Evolutionary conservation across 2,113 vertebrate species (phyloP), one percentile per base, ranked within the genome.

Genomic region (Mesocricetus auratus): DNA sequence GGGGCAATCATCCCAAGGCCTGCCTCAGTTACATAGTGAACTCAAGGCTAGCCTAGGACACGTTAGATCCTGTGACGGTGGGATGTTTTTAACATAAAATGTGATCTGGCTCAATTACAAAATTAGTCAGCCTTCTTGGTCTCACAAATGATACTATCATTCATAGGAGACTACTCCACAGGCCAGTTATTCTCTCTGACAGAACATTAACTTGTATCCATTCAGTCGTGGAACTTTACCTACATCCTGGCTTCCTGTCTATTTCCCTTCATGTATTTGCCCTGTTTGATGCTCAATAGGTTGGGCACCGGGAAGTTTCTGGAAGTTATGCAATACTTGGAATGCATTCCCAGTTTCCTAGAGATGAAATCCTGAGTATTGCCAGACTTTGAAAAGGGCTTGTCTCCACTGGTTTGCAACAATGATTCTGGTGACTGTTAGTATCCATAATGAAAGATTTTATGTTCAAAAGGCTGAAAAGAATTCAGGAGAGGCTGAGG

Each of bases 351-450:
- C 1, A 19, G 45, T 60, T 91, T 68, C 45, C 33, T 69, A 31
- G 31, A 39, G 26, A 87, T 33, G 47, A 92, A 94, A 29, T 58
- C 45, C 33, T 31, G 58, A 74, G 39, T 1, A 39, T 94, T 19
- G 13, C 19, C 58, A 89, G 36, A 60, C 73, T 94, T 93, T 68
- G 24, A 88, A 82, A 91, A 91, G 86, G n/a, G 33, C 39, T 79
- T 89, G n/a, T 90, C 33, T 0, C 8, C 45, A 73, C 4, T 47
- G 10, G 64, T 86, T 94, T 92, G 66, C 36, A 86, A 90, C 26
- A 39, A 11, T 69, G 42, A 86, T 3, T 0, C 29, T 75, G 39
- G 33, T 68, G 24, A 3, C 0, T 71, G 7, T 19, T 93, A 15
- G 24, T 60, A 29, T 3, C 66, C n/a, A 58, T 7, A 78, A 69